Base-by-base conservation (phyloP, 2,797 vertebrate genomes). In the Myotis findleyi region DNA sequence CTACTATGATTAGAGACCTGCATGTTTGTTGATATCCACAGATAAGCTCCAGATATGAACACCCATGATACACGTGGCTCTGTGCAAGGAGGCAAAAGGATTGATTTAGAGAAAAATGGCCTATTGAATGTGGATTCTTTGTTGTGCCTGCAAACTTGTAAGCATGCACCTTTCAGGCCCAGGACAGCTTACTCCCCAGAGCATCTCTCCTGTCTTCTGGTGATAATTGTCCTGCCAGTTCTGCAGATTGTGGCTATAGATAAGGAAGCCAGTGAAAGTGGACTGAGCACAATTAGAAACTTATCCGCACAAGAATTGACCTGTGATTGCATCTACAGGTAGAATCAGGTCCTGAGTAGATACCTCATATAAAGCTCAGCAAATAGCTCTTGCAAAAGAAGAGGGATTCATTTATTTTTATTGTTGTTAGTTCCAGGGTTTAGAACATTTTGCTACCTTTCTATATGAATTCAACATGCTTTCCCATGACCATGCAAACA, bases 211-310 rank as follows among this genome's bases (percentile, higher is more conserved):
- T 91, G 72, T 90, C 72, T 86, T 93, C 79, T 77, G 84, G 84
- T 94, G 83, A 91, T 95, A 93, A 96, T 96, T 97, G 94, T 95
- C 86, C 95, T 84, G 38, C 89, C 68, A 68, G 85, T 68, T 47
- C 82, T 86, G 53, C 76, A 95, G 94, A 92, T 86, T 72, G 66
- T 89, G 62, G 55, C 27, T 68, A 38, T 49, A 71, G 97, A 92
- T 96, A 96, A 87, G 89, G 82, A 91, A 95, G 92, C 23, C 69
- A 69, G 49, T 25, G 21, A 93, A 91, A 92, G 53, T 82, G 86
- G 83, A 89, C 86, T 55, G 79, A 92, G 81, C 41, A 11, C 71
- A 83, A 38, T 91, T 93, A 96, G 96, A 96, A 96, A 97, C 49
- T 91, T 89, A 94, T 23, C 53, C 72, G 6, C 89, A 77, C 44